phyloP scores from a whole-genome alignment of 2,888 invertebrate genomes.

The Hecatera dysodea region DNA sequence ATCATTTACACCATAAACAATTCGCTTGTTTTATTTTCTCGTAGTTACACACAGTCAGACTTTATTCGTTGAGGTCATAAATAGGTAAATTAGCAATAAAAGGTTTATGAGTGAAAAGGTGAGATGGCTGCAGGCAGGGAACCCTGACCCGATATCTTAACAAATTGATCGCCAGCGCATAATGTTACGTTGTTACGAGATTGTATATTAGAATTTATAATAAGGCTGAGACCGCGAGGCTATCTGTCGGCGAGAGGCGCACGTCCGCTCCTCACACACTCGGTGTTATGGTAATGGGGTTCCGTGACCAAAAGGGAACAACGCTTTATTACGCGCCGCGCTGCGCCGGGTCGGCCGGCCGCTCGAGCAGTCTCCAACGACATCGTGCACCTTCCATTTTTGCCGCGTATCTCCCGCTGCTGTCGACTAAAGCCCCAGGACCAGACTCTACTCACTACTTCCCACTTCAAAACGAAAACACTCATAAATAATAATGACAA shows the following conservation, averaged over 20 bases:
- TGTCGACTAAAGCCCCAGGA: slow-evolving; percentile 69
- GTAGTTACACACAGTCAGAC: slow-evolving; percentile 48
- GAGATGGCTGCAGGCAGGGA: slow-evolving; percentile 63
- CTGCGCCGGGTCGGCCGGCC: slow-evolving; percentile 55
- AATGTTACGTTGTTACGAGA: slow-evolving; percentile 71
- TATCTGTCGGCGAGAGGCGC: slow-evolving; percentile 63
- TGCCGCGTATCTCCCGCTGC: slow-evolving; percentile 80
- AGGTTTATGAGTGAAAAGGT: slow-evolving; percentile 73
- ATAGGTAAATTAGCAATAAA: slow-evolving; percentile 78
- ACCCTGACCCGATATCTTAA: slow-evolving; percentile 78
- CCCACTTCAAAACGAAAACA: slow-evolving; percentile 74
- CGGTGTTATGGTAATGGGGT: slow-evolving; percentile 81
- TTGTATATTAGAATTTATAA: slow-evolving; percentile 80
- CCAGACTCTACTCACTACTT: slow-evolving; percentile 66
- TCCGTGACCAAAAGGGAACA: slow-evolving; percentile 82
- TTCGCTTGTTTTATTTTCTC: slow-evolving; percentile 55
- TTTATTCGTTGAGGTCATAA: slow-evolving; percentile 62
- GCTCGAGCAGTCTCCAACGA: slow-evolving; percentile 63
- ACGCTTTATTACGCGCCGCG: slow-evolving; percentile 74
- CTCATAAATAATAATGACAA: slow-evolving; percentile 84
- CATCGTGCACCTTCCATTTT: slow-evolving; percentile 85
- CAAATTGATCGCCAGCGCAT: slow-evolving; percentile 77
- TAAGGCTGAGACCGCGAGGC: slow-evolving; percentile 68
- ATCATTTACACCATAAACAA: slow-evolving; percentile 68
- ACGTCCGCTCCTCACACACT: slow-evolving; percentile 79